A percentile compares a stretch with the other conserved stretches of the same genome.
These are phyloP conservation scores for Clarias gariepinus DNA, from an alignment of 2,113 vertebrate species.

Conservation along the genomic window DNA sequence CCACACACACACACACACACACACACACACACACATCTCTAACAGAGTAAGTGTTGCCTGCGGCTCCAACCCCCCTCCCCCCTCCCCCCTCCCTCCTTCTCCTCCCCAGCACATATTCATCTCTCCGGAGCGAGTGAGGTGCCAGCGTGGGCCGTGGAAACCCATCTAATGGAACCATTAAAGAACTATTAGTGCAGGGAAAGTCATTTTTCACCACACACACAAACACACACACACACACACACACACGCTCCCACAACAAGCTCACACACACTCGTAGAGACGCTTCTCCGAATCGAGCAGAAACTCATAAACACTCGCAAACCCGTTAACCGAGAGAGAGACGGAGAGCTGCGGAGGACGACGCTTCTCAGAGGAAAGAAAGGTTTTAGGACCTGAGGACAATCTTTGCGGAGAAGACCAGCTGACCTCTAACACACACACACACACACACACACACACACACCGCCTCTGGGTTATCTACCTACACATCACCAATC, in stretches of 20 bases:
- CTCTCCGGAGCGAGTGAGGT: slow-evolving; percentile 45
- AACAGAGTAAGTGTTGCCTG: not conserved
- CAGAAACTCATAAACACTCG: not conserved
- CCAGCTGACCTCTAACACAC: too few relatives aligned
- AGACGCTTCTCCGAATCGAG: not conserved
- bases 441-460: too few relatives aligned
- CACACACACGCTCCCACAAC: not conserved
- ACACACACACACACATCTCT: slow-evolving; percentile 16
- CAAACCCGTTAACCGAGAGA: not conserved
- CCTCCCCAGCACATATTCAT: slow-evolving; percentile 45
- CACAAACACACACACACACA: slow-evolving; percentile 8
- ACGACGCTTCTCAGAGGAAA: not conserved
- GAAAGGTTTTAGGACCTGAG: not conserved
- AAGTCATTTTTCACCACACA: slow-evolving; percentile 48
- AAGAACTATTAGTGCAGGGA: slow-evolving; percentile 51
- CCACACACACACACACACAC: slow-evolving; percentile 15
- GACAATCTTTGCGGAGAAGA: too few relatives aligned
- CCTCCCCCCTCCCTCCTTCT: slow-evolving; percentile 23
- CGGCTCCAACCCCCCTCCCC: slow-evolving; percentile 16
- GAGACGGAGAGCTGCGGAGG: not conserved
- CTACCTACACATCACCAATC: too few relatives aligned
- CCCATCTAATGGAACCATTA: slow-evolving; percentile 55
- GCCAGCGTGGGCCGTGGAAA: slow-evolving; percentile 51
- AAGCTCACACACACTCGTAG: slow-evolving; percentile 2
- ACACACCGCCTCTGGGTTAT: too few relatives aligned